Conservation (phyloP, 1,140 invertebrate species). For the Theocolax elegans region DNA sequence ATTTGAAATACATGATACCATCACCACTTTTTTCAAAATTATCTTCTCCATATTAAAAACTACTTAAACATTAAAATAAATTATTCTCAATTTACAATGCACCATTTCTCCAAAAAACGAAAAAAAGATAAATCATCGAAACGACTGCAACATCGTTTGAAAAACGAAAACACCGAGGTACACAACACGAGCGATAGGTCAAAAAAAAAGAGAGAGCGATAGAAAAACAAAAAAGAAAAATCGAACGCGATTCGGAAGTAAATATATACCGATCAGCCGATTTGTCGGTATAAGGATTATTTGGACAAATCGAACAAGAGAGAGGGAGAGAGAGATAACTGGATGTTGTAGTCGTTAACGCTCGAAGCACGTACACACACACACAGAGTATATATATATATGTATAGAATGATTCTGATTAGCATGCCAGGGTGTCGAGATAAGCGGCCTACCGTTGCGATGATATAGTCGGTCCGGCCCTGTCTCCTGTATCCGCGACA, state of each 20-base stretch:
- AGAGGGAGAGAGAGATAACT: constrained; percentile 43
- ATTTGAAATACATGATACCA: too few species aligned
- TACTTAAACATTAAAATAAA: too few species aligned
- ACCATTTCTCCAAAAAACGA: too few species aligned
- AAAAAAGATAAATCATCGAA: too few species aligned
- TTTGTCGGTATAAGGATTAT: constrained; percentile 50
- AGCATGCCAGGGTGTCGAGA: constrained; percentile 52
- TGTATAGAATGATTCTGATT: constrained; percentile 48
- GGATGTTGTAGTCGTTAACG: constrained; percentile 32
- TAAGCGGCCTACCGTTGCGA: constrained; percentile 51
- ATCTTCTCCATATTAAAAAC: too few species aligned
- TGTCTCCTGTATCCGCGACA: not conserved
- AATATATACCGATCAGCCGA: constrained; percentile 39
- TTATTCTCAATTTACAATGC: too few species aligned
- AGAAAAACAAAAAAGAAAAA: not conserved
- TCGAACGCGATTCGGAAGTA: constrained; percentile 32
- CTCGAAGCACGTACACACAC: not conserved
- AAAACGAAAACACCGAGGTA: too few species aligned
- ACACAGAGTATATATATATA: constrained; percentile 39
- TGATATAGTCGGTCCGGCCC: constrained; percentile 49
- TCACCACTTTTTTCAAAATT: too few species aligned
- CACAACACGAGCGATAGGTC: too few species aligned
- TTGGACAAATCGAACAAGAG: constrained; percentile 49
- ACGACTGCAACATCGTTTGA: too few species aligned
- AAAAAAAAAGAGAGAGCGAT: too few species aligned